Base-by-base conservation (phyloP, 2,888 invertebrate species). In the Beris morrisii region DNA sequence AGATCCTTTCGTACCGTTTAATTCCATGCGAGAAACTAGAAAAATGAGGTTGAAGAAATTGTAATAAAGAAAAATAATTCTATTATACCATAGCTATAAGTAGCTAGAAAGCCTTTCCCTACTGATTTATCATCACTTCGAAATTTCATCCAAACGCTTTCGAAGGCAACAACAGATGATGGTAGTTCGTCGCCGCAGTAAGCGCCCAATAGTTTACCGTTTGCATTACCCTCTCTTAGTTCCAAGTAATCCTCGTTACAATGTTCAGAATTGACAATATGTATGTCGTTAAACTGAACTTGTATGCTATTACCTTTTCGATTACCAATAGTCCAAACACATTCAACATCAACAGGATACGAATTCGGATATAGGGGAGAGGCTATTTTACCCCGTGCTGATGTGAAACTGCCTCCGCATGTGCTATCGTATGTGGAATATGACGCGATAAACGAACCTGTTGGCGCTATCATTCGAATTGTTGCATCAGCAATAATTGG, bases 211-310 rank as follows among this genome's bases (percentile, higher is more conserved):
- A 95, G 72, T 30, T 81, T 81, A 5, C 94, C 94, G 9, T 79
- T 79, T 0, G 84, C 82, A 72, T 84, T 80, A 4, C 81, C 77
- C 81, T 89, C 87, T 45, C 94, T 87, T 63, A 97, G 83, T 84
- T 95, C 95, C 28, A 97, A 79, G 77, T 91, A 96, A 79, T 96
- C 96, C 53, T 85, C 84, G 74, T 90, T 88, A 76, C 97, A 97
- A 71, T 86, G 83, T 4, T 88, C 87, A 12, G 90, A 90, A 12
- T 81, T 77, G 67, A 87, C 85, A 68, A 97, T 76, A 70, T 89
- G 84, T 72, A 97, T 87, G 15, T 81, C 78, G 69, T 84, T 82
- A 76, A 95, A 91, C 13, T 81, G 82, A 1, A 95, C 72, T 61
- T 83, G 83, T 12, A 92, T 82, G 72, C 80, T 83, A 76, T 90